Base-by-base conservation (phyloP, 2,888 invertebrate genomes). In the Watsonalla cultraria region DNA sequence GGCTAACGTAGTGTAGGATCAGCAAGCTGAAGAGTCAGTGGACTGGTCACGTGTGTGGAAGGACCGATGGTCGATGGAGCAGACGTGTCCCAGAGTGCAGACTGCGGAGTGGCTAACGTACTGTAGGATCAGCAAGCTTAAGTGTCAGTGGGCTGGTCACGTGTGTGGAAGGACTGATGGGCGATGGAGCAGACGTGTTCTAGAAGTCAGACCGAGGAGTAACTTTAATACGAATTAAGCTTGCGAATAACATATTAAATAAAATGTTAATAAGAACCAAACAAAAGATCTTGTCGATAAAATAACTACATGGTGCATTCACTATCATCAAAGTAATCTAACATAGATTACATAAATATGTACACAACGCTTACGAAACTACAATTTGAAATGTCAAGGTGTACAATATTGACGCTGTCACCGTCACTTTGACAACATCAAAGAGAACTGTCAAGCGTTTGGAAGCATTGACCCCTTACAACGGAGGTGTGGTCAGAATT, bases 371-470 rank as follows among this genome's bases (percentile, higher is more conserved):
- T 65, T 64, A 63, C 49, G 9, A 59, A 59, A 62, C 57, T 48
- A 48, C 60, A 47, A 62, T 63, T 60, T 48, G 53, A 65, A 71
- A 72, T 66, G 64, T 69, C 65, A 72, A 70, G 64, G 68, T 42
- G 37, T 52, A 60, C 58, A 62, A 62, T 62, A 51, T 60, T 52
- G 63, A 53, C 47, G 58, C 57, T 60, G 67, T 70, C 71, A 70
- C 60, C 74, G 73, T 68, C 66, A 72, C 65, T 51, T 64, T 48
- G 45, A 54, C 55, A 47, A 53, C 46, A 46, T 48, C 54, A 59
- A 55, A 58, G 49, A 53, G 55, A 60, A 60, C 58, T 65, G 64
- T 60, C 66, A 60, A 58, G 50, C 45, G 52, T 24, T 39, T 37
- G 9, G 45, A 66, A 70, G 60, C 72, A 65, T 58, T 66, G 73